A percentile compares a stretch with the other conserved stretches of the same genome.
These are phyloP conservation scores for Gnathonemus longibarbis DNA, from an alignment of 2,113 vertebrate genomes.

Conservation along the genomic window DNA sequence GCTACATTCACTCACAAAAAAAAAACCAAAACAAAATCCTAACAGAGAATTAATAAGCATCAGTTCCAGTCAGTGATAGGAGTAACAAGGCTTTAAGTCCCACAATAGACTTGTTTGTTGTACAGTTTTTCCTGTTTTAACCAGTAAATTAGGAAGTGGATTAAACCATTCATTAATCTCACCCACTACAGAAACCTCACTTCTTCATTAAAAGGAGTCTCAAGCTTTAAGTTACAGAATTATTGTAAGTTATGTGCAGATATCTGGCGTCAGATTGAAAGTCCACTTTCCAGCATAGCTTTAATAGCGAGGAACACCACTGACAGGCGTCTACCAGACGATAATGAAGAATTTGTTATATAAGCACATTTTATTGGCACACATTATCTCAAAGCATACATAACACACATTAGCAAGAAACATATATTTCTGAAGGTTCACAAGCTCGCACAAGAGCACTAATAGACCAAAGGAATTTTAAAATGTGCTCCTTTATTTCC, in stretches of 20 bases:
- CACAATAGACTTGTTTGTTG: not conserved
- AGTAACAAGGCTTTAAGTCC: not conserved
- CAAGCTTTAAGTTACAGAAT: not conserved
- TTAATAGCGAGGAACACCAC: not conserved
- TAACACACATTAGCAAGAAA: constrained; percentile 97
- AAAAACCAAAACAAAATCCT: not conserved
- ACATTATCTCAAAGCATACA: constrained; percentile 99
- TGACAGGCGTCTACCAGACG: not conserved
- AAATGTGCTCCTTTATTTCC: constrained; percentile 79
- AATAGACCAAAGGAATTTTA: constrained; percentile 81
- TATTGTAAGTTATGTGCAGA: not conserved
- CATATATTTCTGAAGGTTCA: constrained; percentile 89
- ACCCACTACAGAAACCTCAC: not conserved
- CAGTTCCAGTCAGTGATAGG: not conserved
- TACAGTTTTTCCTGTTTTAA: not conserved
- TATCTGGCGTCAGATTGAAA: not conserved
- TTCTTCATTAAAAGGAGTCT: not conserved
- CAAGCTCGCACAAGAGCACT: constrained; percentile 79
- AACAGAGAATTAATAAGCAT: not conserved
- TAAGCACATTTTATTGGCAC: constrained; percentile 99
- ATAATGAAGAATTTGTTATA: constrained; percentile 22
- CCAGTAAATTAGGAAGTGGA: not conserved
- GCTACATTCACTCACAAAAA: not conserved
- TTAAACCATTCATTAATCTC: not conserved
- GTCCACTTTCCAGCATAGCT: not conserved